A percentile compares a stretch with the other conserved stretches of the same genome.
These are phyloP conservation scores for Drosophila hydei DNA, from an alignment of 1,140 invertebrate genomes.

Conservation along the genomic window DNA sequence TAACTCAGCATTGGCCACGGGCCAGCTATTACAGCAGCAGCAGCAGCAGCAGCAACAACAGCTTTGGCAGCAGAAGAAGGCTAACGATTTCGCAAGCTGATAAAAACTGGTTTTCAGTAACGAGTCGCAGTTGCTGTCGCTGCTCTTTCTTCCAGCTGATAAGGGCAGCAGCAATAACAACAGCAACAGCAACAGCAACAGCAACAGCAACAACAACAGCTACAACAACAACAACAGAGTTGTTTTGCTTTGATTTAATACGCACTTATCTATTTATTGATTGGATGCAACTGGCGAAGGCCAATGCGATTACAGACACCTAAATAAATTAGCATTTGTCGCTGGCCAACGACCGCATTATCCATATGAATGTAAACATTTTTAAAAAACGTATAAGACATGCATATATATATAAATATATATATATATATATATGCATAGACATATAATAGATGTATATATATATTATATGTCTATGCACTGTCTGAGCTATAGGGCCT, in stretches of 20 bases:
- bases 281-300: constrained; percentile 36
- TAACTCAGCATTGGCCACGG: constrained; percentile 4
- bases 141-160: constrained; percentile 35
- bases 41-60: constrained; percentile 20
- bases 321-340: constrained; percentile 43
- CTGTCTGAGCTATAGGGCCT: neutral
- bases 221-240: constrained; percentile 19
- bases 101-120: constrained; percentile 68
- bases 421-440: neutral
- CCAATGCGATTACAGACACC: constrained; percentile 39
- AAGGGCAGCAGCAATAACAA: constrained; percentile 31
- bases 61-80: constrained; percentile 18
- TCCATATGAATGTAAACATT: constrained; percentile 17
- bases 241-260: constrained; percentile 32
- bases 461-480: no score
- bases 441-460: constrained; percentile 7
- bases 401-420: no score
- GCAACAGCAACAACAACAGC: constrained; percentile 15
- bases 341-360: constrained; percentile 11
- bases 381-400: no score
- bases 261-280: constrained; percentile 36
- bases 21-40: neutral
- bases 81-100: constrained; percentile 66
- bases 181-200: constrained; percentile 10
- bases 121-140: constrained; percentile 4